Percentiles rank a stretch among this genome's conserved stretches.
Evolutionary conservation across 2,888 invertebrate species (phyloP).

Genomic region (Morpho deidamia): DNA sequence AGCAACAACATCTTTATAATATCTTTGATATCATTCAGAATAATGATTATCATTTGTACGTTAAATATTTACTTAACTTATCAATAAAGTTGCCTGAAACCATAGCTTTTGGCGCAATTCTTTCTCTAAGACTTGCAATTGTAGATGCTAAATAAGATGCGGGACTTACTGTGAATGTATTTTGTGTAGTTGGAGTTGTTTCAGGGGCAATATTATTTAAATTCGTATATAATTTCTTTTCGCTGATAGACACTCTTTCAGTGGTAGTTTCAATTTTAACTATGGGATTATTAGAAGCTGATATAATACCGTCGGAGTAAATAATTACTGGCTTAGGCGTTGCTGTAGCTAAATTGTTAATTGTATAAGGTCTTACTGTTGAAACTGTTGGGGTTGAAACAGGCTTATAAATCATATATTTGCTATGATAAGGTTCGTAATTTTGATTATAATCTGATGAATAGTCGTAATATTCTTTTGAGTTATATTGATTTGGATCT

Average conservation of each 20-base stretch:
- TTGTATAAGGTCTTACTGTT: slow-evolving; percentile 34
- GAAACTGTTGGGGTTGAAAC: slow-evolving; percentile 11
- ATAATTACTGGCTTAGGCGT: slow-evolving; percentile 24
- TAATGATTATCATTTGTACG: slow-evolving; percentile 32
- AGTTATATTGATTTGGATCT: slow-evolving; percentile 40
- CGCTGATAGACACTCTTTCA: slow-evolving; percentile 23
- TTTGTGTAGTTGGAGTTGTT: neutral
- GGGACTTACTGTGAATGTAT: slow-evolving; percentile 9
- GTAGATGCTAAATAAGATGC: slow-evolving; percentile 50
- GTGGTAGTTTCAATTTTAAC: slow-evolving; percentile 22
- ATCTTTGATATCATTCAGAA: neutral
- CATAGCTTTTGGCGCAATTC: slow-evolving; percentile 44
- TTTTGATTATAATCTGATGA: slow-evolving; percentile 33
- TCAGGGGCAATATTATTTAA: neutral
- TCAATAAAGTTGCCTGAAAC: slow-evolving; percentile 41
- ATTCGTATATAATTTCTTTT: slow-evolving; percentile 18
- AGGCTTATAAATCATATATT: slow-evolving; percentile 34
- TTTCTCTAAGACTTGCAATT: slow-evolving; percentile 50
- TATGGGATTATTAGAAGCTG: slow-evolving; percentile 10
- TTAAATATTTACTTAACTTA: slow-evolving; percentile 63
- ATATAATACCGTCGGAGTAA: slow-evolving; percentile 14
- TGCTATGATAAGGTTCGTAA: slow-evolving; percentile 47
- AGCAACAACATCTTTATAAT: neutral
- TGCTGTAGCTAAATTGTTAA: slow-evolving; percentile 35
- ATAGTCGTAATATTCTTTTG: slow-evolving; percentile 58